Base-by-base conservation (phyloP, 1,140 invertebrate species). In the Brachionus rubens region DNA sequence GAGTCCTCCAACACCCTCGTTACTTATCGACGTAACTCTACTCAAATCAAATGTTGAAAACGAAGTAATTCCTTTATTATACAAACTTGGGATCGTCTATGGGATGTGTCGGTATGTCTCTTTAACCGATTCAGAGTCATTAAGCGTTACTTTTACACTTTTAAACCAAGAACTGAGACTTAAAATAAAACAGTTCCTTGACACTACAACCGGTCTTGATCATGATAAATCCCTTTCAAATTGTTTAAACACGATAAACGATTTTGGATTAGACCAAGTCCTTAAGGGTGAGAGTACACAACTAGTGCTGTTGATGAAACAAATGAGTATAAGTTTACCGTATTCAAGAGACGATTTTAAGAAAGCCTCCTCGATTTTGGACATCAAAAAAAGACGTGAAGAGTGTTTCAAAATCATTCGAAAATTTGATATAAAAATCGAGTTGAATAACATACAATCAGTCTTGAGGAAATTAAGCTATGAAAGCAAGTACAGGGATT, bases 271-370 rank as follows among this genome's bases (percentile, higher is more conserved):
- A 14, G 24, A 12, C 28, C 12, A 9, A 28, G 14, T 54, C 5
- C 12, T 54, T n/a, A 54, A 54, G 24, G 9, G 33, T n/a, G 33
- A 54, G 21, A n/a, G n/a, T n/a, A n/a, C n/a, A n/a, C 52, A 54
- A 28, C 4, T 54, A 28, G 52, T 54, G 14, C 14, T 54, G 1
- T 28, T 54, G 26, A 28, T 28, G 1, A 54, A 54, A 54, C 52
- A 54, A 12, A 54, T 54, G 52, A 54, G 33, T 54, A n/a, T 54
- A 1, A 54, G 52, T 28, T 54, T 54, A 28, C 52, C 52, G 33
- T 54, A 54, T 54, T 28, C 52, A 16, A 54, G 52, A 26, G 24
- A 54, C 52, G 14, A 21, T 24, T 54, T 54, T 28, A 54, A n/a
- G 33, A 54, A 54, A 54, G 52, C 52, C 14, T 54, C 24, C 2